A percentile compares a stretch with the other conserved stretches of the same genome.
Conservation (phyloP, 2,113 vertebrate species). For the Orycteropus afer region DNA sequence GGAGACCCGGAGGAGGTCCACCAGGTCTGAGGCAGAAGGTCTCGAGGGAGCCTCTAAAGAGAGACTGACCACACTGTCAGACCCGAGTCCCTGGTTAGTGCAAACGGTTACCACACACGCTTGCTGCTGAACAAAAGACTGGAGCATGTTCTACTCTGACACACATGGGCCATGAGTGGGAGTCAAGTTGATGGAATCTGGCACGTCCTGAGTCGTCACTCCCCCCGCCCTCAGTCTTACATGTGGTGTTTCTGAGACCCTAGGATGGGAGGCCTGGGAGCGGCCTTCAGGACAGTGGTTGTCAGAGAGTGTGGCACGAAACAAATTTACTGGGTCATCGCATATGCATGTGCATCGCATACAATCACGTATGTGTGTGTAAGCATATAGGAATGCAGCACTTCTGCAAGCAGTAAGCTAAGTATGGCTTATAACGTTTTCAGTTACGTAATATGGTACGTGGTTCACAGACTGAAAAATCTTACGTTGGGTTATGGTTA, state of each 20-base stretch:
- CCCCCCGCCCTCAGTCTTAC: too few species aligned
- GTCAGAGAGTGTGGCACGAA: not conserved
- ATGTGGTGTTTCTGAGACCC: not conserved
- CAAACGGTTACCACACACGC: too few species aligned
- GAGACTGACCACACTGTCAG: not conserved
- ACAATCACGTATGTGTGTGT: not conserved
- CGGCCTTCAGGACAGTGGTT: not conserved
- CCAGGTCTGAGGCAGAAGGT: too few species aligned
- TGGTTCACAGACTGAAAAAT: not conserved
- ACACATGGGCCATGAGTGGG: too few species aligned
- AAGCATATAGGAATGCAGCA: not conserved
- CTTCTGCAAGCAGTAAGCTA: not conserved
- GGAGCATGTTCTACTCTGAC: too few species aligned
- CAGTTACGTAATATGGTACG: not conserved
- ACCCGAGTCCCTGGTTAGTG: too few species aligned
- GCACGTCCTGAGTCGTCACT: too few species aligned
- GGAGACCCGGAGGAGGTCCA: not conserved
- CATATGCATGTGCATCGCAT: too few species aligned
- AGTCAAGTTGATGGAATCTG: too few species aligned
- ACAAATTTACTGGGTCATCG: not conserved
- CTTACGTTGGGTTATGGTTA: not conserved
- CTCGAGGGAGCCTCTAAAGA: too few species aligned
- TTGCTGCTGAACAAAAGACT: too few species aligned
- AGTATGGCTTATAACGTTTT: not conserved
- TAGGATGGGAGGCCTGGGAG: not conserved